Conservation (phyloP, 2,113 vertebrate species). For the Corythoichthys intestinalis region DNA sequence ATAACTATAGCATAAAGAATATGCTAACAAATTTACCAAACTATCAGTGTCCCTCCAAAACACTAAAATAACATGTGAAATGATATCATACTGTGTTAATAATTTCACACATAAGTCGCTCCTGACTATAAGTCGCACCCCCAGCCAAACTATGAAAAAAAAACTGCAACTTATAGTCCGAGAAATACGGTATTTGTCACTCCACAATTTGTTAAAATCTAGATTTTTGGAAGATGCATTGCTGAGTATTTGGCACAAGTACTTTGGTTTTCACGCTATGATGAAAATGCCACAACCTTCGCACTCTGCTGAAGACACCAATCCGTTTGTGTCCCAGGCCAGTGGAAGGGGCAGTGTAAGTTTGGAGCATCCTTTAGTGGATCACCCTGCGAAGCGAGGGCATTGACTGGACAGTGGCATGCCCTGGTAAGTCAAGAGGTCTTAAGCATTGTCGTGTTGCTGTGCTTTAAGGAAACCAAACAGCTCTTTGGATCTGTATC, state of each 20-base stretch:
- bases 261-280: conserved; percentile 29
- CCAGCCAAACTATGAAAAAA: no score
- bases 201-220: neutral
- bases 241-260: neutral
- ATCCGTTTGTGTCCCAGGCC: conserved; percentile 68
- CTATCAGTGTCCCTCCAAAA: no score
- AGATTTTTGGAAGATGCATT: neutral
- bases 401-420: conserved; percentile 63
- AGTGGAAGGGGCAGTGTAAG: conserved; percentile 61
- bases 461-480: conserved; percentile 38
- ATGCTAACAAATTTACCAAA: no score
- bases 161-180: no score
- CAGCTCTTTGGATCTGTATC: conserved; percentile 22
- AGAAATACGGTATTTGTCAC: neutral
- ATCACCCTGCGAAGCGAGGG: conserved; percentile 53
- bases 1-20: no score
- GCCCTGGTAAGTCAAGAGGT: conserved; percentile 70
- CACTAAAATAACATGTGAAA: no score
- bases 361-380: conserved; percentile 65
- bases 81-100: no score
- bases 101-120: no score
- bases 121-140: no score
- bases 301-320: conserved; percentile 49
- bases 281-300: conserved; percentile 28
- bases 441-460: conserved; percentile 60